These are phyloP conservation scores for Brachylomia viminalis DNA, from an alignment of 2,888 invertebrate species.

Conservation along the genomic window DNA sequence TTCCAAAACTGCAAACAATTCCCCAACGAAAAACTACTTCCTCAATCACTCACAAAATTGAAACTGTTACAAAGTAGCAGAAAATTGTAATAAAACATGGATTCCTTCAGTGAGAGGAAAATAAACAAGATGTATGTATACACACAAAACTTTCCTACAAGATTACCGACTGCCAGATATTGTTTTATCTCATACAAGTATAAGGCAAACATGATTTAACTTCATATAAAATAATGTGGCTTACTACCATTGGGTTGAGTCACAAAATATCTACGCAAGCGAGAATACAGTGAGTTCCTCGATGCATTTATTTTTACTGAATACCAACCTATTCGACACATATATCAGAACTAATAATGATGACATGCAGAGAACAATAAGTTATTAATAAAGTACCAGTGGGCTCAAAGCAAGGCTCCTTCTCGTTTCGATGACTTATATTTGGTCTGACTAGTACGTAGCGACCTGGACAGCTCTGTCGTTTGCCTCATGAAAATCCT, in stretches of 20 bases:
- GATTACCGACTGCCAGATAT: constrained; percentile 75
- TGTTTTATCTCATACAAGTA: constrained; percentile 78
- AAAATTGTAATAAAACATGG: constrained; percentile 36
- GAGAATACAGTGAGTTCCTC: constrained; percentile 11
- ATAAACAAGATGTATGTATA: constrained; percentile 42
- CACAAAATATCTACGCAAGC: background rate
- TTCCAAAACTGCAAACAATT: background rate
- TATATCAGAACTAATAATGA: background rate
- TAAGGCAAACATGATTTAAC: constrained; percentile 78
- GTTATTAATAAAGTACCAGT: background rate
- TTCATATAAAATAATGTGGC: constrained; percentile 73
- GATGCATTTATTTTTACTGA: background rate
- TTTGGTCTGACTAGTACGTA: too few species aligned
- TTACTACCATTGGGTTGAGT: constrained; percentile 58
- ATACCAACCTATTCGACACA: background rate
- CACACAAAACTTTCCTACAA: constrained; percentile 69
- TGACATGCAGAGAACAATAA: background rate
- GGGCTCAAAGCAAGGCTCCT: background rate
- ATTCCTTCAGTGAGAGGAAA: constrained; percentile 15
- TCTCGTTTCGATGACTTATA: too few species aligned
- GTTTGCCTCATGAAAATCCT: too few species aligned
- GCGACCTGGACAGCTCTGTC: too few species aligned
- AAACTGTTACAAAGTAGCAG: constrained; percentile 13
- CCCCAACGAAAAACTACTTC: background rate
- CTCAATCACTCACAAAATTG: constrained; percentile 6